Evolutionary conservation across 2,113 vertebrate species (phyloP), one percentile per base, ranked within the genome.

Genomic region (Motacilla alba): DNA sequence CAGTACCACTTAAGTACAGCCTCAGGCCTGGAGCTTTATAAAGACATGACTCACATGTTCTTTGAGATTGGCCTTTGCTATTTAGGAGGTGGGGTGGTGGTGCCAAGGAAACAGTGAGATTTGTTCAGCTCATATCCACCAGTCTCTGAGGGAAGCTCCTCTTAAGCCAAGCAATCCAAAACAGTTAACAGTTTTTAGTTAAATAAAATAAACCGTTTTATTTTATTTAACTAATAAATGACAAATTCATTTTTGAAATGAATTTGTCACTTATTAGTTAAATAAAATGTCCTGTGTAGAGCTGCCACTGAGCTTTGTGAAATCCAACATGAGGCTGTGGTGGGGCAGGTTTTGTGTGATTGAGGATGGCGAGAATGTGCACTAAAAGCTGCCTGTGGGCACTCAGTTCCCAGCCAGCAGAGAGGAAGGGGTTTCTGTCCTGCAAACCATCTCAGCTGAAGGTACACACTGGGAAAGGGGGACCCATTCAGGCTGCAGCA

Each of bases 401-500:
- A 6, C 60, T 53, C 1, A 1, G 28, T 3, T 43, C 15, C 18
- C 1, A 12, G 12, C 11, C 53, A 72, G 49, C 13, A 72, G 37
- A 62, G 66, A 27, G 37, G 10, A 0, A 20, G 21, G 12, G 14
- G 13, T 52, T 92, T 35, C 31, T 78, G 30, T 47, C 21, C 7
- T 18, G 7, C 24, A 52, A 18, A 44, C 22, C 30, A 26, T 11
- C 41, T 37, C 41, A 50, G 26, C 39, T 80, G 44, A 13, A 63
- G 63, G 10, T n/a, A 30, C 43, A 19, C 11, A 2, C 6, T 76
- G n/a, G 20, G 33, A 43, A 43, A 53, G 14, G 3, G 28, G 1
- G 2, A 0, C 6, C 5, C 7, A 4, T 17, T 35, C 59, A 50
- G 46, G 11, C 41, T 69, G 4, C 4, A 28, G 37, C 9, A 7